Evolutionary conservation across 1,140 invertebrate species (phyloP).

Genomic region (Brachionus angularis): DNA sequence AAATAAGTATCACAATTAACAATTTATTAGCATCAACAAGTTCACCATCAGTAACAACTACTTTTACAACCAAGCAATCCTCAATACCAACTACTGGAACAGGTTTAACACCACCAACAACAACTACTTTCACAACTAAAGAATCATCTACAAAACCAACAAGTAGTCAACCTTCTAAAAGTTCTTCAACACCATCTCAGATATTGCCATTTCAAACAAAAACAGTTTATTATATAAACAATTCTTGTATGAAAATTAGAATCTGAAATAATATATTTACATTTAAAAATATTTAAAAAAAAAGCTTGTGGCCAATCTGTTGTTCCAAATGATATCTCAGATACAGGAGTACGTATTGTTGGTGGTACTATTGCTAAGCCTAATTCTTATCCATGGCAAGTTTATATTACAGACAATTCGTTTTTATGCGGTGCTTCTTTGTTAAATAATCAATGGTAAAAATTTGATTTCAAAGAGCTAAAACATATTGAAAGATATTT

Average conservation of each 20-base stretch:
- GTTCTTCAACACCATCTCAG: too few relatives aligned
- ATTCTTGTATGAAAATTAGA: not conserved
- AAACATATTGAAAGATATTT: too few relatives aligned
- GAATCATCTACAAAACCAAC: too few relatives aligned
- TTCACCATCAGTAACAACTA: too few relatives aligned
- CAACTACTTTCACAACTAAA: too few relatives aligned
- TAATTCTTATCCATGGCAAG: constrained; percentile 46
- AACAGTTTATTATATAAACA: not conserved
- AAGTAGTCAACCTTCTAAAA: too few relatives aligned
- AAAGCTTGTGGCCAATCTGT: too few relatives aligned
- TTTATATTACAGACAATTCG: constrained; percentile 18
- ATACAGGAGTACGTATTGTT: constrained; percentile 44
- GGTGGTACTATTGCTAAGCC: constrained; percentile 44
- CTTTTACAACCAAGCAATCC: too few relatives aligned
- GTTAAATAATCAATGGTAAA: constrained; percentile 30
- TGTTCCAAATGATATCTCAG: not conserved
- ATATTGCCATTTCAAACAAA: not conserved
- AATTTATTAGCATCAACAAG: not conserved
- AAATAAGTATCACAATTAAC: not conserved
- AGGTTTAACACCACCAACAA: too few relatives aligned
- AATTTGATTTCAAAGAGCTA: too few relatives aligned
- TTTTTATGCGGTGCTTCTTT: constrained; percentile 17
- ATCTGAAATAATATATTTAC: not conserved
- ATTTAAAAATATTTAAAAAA: too few relatives aligned
- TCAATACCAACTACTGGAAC: too few relatives aligned